phyloP scores from a whole-genome alignment of 2,113 vertebrate species.

The Hippoglossus stenolepis region DNA sequence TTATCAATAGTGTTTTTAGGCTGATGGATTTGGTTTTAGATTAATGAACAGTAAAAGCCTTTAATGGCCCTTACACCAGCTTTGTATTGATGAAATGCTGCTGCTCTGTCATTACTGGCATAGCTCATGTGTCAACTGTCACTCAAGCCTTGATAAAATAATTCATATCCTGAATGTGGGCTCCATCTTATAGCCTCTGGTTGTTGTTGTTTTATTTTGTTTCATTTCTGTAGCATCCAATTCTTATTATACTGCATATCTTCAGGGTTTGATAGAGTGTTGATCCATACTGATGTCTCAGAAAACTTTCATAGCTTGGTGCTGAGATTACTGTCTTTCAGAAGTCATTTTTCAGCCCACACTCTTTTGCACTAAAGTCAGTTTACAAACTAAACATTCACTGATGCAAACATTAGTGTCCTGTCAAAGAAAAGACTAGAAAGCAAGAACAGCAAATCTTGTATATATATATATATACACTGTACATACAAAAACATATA shows the following conservation, averaged over 20 bases:
- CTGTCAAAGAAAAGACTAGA: slow-evolving; percentile 13
- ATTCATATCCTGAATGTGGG: slow-evolving; percentile 54
- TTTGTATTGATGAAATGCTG: slow-evolving; percentile 52
- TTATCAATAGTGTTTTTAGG: slow-evolving; percentile 52
- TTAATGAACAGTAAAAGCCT: slow-evolving; percentile 69
- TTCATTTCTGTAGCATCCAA: slow-evolving; percentile 34
- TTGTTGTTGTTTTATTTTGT: slow-evolving; percentile 14
- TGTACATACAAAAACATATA: slow-evolving; percentile 14
- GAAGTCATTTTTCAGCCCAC: slow-evolving; percentile 31
- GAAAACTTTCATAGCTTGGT: slow-evolving; percentile 22
- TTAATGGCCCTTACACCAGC: slow-evolving; percentile 58
- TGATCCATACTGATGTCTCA: slow-evolving; percentile 43
- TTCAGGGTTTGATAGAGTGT: slow-evolving; percentile 28
- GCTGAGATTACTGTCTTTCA: slow-evolving; percentile 32
- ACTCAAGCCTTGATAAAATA: slow-evolving; percentile 57
- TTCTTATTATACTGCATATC: slow-evolving; percentile 26
- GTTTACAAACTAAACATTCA: too few species aligned
- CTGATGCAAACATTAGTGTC: slow-evolving; percentile 2
- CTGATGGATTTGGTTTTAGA: slow-evolving; percentile 64
- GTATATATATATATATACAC: neutral
- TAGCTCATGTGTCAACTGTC: slow-evolving; percentile 63
- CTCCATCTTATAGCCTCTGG: slow-evolving; percentile 11
- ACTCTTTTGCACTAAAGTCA: neutral
- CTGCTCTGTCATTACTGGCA: slow-evolving; percentile 38
- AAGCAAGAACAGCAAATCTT: slow-evolving; percentile 4